Conservation (phyloP, 2,888 invertebrate species). For the Microchrysa polita region DNA sequence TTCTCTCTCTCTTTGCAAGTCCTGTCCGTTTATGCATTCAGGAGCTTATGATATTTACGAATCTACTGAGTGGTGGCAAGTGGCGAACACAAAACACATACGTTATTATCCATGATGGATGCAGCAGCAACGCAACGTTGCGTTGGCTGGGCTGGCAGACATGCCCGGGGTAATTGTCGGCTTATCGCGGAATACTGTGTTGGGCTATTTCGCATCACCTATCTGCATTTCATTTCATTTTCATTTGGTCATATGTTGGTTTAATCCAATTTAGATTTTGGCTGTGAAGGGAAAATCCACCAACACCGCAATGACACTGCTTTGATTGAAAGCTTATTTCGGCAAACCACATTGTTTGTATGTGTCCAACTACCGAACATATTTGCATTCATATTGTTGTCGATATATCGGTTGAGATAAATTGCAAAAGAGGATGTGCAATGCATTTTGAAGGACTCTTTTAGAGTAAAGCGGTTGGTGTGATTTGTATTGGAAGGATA, state of each 20-base stretch:
- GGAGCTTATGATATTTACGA: constrained; percentile 24
- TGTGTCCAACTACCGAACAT: constrained; percentile 31
- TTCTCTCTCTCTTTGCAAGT: neutral
- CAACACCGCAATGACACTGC: constrained; percentile 30
- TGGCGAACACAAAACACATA: constrained; percentile 2
- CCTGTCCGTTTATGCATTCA: constrained; percentile 10
- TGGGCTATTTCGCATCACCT: too few species aligned
- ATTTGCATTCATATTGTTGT: constrained; percentile 10
- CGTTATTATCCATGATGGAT: neutral
- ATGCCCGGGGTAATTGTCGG: neutral
- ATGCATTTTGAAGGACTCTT: neutral
- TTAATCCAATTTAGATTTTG: constrained; percentile 38
- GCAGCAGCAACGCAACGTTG: neutral
- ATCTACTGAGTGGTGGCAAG: too few species aligned
- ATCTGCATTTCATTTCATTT: constrained; percentile 43
- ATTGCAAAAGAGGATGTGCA: neutral
- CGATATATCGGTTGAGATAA: neutral
- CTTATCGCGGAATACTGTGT: constrained; percentile 24
- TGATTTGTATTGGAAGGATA: too few species aligned
- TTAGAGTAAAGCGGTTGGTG: neutral
- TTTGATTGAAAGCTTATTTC: constrained; percentile 43
- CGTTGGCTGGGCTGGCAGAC: too few species aligned
- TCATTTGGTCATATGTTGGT: constrained; percentile 34
- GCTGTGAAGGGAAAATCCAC: constrained; percentile 30
- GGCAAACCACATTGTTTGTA: constrained; percentile 37